Conservation (phyloP, 2,888 invertebrate genomes). For the Oligia latruncula region DNA sequence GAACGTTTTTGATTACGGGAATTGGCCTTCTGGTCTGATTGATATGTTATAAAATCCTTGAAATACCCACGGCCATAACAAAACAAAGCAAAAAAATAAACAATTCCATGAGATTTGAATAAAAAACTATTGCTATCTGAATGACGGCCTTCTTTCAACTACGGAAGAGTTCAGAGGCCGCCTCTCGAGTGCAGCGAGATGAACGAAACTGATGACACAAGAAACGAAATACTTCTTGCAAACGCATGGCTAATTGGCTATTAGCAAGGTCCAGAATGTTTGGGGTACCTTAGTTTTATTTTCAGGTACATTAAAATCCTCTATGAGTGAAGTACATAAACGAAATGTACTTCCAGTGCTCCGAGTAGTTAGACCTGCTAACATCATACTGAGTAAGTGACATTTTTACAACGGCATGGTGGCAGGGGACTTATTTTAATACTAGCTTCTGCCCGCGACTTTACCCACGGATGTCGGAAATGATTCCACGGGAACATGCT, state of each 20-base stretch:
- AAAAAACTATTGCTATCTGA: constrained; percentile 35
- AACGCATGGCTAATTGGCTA: neutral
- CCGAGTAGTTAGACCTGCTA: neutral
- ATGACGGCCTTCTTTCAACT: constrained; percentile 35
- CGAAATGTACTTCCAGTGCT: neutral
- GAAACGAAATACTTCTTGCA: constrained; percentile 16
- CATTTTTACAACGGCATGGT: neutral
- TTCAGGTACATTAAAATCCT: neutral
- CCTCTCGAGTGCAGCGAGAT: constrained; percentile 63
- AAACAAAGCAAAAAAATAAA: neutral
- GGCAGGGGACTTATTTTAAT: too few species aligned
- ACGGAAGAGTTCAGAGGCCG: constrained; percentile 60
- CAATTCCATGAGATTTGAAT: constrained; percentile 20
- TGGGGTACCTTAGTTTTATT: neutral
- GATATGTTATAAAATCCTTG: neutral
- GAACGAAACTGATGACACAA: constrained; percentile 35
- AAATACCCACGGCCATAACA: neutral
- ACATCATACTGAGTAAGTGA: neutral
- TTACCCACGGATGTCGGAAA: neutral
- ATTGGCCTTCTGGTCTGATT: too few species aligned
- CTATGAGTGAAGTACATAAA: neutral
- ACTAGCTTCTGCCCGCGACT: too few species aligned
- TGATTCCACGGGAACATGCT: too few species aligned
- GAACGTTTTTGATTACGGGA: too few species aligned
- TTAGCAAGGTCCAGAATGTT: constrained; percentile 10